Evolutionary conservation across 2,113 vertebrate genomes (phyloP).

Genomic region (human): GRCh38 chr5:68159001-68159500

Average conservation of each 20-base stretch:
- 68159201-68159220: background rate
- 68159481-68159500: too few species aligned
- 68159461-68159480: too few species aligned
- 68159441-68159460: too few species aligned
- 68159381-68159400: slow-evolving; percentile 80
- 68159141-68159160: background rate
- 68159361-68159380: slow-evolving; percentile 98
- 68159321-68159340: slow-evolving; percentile 47
- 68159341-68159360: slow-evolving; percentile 97
- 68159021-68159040: background rate
- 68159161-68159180: background rate
- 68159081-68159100: background rate
- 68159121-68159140: background rate
- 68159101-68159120: background rate
- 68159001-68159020: background rate
- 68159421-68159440: too few species aligned
- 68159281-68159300: too few species aligned
- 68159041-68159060: background rate
- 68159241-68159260: too few species aligned
- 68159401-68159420: too few species aligned
- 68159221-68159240: too few species aligned
- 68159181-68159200: slow-evolving; percentile 82
- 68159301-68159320: too few species aligned
- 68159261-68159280: too few species aligned
- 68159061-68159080: background rate